Percentiles rank a stretch among this genome's conserved stretches.
phyloP scores from a whole-genome alignment of 2,113 vertebrate species.

The Oryzias melastigma region DNA sequence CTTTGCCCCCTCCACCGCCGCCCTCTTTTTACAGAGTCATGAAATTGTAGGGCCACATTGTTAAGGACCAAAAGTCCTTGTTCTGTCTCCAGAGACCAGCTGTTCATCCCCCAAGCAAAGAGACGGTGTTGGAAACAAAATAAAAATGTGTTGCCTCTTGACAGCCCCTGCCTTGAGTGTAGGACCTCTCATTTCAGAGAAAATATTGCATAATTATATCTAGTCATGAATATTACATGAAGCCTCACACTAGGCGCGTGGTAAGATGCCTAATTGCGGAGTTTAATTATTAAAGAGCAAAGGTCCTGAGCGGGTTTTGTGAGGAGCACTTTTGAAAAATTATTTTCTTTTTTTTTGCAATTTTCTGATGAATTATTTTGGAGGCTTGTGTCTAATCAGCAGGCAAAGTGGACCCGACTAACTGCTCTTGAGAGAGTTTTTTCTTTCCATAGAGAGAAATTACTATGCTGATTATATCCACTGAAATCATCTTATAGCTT shows the following conservation, averaged over 20 bases:
- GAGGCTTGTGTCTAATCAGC: constrained; percentile 82
- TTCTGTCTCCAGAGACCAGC: constrained; percentile 56
- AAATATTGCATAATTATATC: constrained; percentile 81
- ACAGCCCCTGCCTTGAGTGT: constrained; percentile 72
- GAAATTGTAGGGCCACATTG: constrained; percentile 33
- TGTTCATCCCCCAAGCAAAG: constrained; percentile 63
- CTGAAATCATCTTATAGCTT: constrained; percentile 80
- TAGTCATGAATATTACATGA: constrained; percentile 81
- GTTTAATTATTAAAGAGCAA: constrained; percentile 87
- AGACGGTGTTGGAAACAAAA: constrained; percentile 77
- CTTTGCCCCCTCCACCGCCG: constrained; percentile 1
- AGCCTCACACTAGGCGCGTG: constrained; percentile 73
- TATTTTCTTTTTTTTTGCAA: constrained; percentile 75
- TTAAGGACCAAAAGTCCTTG: constrained; percentile 46
- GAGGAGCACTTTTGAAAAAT: constrained; percentile 84
- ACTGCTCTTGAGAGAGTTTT: constrained; percentile 85
- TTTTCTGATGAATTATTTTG: constrained; percentile 87
- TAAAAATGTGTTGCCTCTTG: constrained; percentile 77
- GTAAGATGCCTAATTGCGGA: constrained; percentile 79
- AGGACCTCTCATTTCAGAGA: constrained; percentile 72
- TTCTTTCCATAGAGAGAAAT: constrained; percentile 79
- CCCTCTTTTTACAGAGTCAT: constrained; percentile 15
- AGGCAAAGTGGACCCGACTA: constrained; percentile 79
- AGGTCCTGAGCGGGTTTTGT: constrained; percentile 76
- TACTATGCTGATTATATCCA: constrained; percentile 85